Base-by-base conservation (phyloP, 2,888 invertebrate species). In the Eilema griseolum region DNA sequence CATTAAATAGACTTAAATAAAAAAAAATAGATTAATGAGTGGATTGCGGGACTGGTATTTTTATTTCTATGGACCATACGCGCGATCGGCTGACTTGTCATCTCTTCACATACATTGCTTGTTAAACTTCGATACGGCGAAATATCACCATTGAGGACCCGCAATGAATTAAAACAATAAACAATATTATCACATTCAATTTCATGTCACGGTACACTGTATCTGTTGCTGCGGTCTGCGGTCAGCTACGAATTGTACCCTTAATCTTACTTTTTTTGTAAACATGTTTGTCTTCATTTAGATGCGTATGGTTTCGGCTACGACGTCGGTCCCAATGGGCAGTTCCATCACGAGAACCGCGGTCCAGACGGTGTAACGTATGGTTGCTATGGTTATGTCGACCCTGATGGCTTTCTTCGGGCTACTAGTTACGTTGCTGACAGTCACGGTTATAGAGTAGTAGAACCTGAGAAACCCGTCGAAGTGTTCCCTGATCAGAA, bases 341-440 rank as follows among this genome's bases (percentile, higher is more conserved):
- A 97, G 91, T 98, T 97, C 88, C 97, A 97, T 88, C 97, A 97
- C 86, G 97, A 98, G 91, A 96, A 96, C 72, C 96, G 97, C 70
- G 97, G 97, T 7, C 97, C 97, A 0, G 97, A 97, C 83, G 97
- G 97, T 26, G 97, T 97, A 24, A 97, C 97, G 0, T 97, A 97
- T 83, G 98, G 98, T 77, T 98, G 98, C 88, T 98, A 97, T 82
- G 98, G 98, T 37, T 97, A 97, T 89, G 96, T 97, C 59, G 97
- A 97, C 88, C 96, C 97, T 0, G 96, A 96, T 64, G 96, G 96
- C 56, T 95, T 95, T 73, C 94, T 97, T 16, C 96, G 96, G 52
- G 97, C 96, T 63, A 97, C 97, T 31, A 97, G 97, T 90, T 98
- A 97, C 87, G 96, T 98, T 16, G 97, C 97, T 62, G 98, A 98